phyloP scores from a whole-genome alignment of 2,797 vertebrate species.

The Phoxinus dragarum region DNA sequence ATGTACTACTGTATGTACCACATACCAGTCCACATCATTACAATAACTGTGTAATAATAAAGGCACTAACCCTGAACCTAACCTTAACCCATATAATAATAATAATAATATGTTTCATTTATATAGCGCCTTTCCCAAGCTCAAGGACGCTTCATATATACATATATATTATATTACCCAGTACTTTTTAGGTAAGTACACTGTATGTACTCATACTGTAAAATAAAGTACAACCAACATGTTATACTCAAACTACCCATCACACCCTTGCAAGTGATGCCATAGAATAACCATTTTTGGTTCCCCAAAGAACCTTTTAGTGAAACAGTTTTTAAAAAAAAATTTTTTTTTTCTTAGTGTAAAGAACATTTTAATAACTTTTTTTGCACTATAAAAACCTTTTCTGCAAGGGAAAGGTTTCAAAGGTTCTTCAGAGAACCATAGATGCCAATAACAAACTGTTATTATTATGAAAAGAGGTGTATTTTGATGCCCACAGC shows the following conservation, averaged over 20 bases:
- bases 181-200: not conserved
- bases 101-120: no score
- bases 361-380: not conserved
- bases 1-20: no score
- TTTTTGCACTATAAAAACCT: no score
- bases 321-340: no score
- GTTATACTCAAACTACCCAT: no score
- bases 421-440: not conserved
- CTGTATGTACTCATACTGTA: not conserved
- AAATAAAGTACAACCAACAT: not conserved
- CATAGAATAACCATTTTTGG: no score
- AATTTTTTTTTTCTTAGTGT: no score
- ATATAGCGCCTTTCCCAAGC: no score
- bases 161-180: not conserved
- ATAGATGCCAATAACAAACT: not conserved
- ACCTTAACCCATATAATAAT: not conserved
- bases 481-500: not conserved
- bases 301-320: no score
- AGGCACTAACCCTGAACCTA: not conserved
- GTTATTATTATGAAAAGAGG: not conserved
- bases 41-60: not conserved
- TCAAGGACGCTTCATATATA: no score
- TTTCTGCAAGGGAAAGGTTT: not conserved
- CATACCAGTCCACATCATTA: no score
- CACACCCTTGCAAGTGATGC: not conserved